phyloP scores from a whole-genome alignment of 2,113 vertebrate genomes.

The Gulo gulo region DNA sequence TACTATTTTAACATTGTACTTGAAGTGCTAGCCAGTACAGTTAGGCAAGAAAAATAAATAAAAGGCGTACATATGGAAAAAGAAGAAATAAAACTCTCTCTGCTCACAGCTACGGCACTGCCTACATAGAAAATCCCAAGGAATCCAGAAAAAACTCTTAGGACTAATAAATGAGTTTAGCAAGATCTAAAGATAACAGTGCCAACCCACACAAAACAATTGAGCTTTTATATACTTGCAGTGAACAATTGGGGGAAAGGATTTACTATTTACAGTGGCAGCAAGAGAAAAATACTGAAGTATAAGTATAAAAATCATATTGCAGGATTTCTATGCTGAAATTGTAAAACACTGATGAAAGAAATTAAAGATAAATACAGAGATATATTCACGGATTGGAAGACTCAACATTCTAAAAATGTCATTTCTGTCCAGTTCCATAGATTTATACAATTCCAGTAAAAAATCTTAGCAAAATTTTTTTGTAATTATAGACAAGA shows the following conservation, averaged over 20 bases:
- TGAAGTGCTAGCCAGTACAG: background rate
- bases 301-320: background rate
- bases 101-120: background rate
- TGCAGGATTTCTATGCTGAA: background rate
- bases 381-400: background rate
- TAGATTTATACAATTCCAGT: background rate
- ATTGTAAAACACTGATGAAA: background rate
- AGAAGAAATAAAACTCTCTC: background rate
- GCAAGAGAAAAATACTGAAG: background rate
- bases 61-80: background rate
- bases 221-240: background rate
- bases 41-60: background rate
- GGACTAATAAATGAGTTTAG: background rate
- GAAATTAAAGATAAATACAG: background rate
- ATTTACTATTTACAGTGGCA: background rate
- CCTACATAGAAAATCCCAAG: background rate
- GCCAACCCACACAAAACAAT: background rate
- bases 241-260: background rate
- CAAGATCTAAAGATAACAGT: background rate
- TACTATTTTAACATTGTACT: background rate
- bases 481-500: background rate
- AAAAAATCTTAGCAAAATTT: background rate
- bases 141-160: background rate
- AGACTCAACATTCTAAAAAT: background rate
- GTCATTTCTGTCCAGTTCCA: background rate